Conservation (phyloP, 2,888 invertebrate species). For the Leucoma salicis region DNA sequence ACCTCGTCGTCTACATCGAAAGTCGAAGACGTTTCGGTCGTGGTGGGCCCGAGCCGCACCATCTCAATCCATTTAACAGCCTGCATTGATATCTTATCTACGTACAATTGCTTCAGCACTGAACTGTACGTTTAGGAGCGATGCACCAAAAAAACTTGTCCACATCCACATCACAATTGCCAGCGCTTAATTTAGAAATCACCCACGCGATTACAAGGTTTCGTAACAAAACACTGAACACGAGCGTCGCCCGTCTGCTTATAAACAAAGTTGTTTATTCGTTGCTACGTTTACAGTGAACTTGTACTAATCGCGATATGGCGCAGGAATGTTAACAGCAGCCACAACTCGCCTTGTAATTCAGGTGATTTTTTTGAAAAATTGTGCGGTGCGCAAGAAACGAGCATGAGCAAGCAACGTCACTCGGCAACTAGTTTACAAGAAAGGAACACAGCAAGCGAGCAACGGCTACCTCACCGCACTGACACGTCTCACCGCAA, state of each 20-base stretch:
- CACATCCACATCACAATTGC: constrained; percentile 60
- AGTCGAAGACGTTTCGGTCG: constrained; percentile 55
- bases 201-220: constrained; percentile 69
- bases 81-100: constrained; percentile 57
- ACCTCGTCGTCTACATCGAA: constrained; percentile 68
- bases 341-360: constrained; percentile 30
- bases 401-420: constrained; percentile 52
- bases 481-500: constrained; percentile 34
- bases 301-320: constrained; percentile 48
- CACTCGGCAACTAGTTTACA: constrained; percentile 57
- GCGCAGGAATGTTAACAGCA: constrained; percentile 33
- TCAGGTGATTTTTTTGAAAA: constrained; percentile 7
- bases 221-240: constrained; percentile 58
- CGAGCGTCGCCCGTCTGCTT: constrained; percentile 54
- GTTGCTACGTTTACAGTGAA: constrained; percentile 43
- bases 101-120: constrained; percentile 28
- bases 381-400: constrained; percentile 36
- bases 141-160: constrained; percentile 50
- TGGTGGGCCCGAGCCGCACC: constrained; percentile 65
- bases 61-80: constrained; percentile 77
- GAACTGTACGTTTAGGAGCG: constrained; percentile 26
- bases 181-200: constrained; percentile 65
- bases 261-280: constrained; percentile 58
- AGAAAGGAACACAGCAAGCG: constrained; percentile 52
- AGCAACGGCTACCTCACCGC: constrained; percentile 45